Evolutionary conservation across 2,113 vertebrate species (phyloP).

Genomic region (Dasyprocta punctata): DNA sequence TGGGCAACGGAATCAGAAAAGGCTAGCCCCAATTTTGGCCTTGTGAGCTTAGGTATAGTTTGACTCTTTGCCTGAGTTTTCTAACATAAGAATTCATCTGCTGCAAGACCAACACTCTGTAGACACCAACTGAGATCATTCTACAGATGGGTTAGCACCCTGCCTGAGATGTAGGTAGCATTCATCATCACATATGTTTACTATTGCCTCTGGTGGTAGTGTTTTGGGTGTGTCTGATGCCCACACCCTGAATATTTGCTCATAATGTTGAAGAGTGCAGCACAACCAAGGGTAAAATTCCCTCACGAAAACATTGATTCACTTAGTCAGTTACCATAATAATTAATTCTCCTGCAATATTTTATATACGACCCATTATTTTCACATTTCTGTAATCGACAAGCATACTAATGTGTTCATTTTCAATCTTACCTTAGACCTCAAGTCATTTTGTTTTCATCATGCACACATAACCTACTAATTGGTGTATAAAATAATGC

Average conservation of each 20-base stretch:
- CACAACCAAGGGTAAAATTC: background rate
- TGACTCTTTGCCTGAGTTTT: background rate
- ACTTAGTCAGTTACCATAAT: background rate
- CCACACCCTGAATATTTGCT: background rate
- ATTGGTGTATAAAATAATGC: background rate
- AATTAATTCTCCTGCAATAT: background rate
- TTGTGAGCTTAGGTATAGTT: background rate
- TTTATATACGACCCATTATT: background rate
- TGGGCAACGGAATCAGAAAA: background rate
- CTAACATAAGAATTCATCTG: background rate
- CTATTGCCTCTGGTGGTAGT: background rate
- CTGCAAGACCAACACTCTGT: background rate
- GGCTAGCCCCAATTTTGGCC: background rate
- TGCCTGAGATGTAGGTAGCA: background rate
- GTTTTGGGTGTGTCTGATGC: background rate
- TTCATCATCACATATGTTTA: background rate
- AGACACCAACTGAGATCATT: too few species aligned
- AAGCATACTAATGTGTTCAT: background rate
- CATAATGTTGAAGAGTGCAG: background rate
- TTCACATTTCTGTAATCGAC: constrained; percentile 19
- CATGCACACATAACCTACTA: background rate
- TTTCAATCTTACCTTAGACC: background rate
- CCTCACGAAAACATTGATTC: background rate
- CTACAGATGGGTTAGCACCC: background rate
- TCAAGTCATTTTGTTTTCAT: background rate